Base-by-base conservation (phyloP, 1,140 invertebrate genomes). In the Plodia interpunctella region DNA sequence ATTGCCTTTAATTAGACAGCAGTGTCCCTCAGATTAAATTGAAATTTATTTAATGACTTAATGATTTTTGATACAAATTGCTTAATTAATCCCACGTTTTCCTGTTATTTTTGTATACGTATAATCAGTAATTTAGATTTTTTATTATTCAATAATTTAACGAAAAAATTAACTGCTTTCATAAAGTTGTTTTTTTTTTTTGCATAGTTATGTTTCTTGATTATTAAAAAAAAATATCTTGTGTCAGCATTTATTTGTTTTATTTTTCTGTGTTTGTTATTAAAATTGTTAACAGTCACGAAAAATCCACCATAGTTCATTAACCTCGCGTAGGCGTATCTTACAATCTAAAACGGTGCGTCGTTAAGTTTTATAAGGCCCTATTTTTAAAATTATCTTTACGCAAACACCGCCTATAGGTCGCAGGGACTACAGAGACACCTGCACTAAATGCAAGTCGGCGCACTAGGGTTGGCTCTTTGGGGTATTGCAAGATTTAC, bases 321-420 rank as follows among this genome's bases (percentile, higher is more conserved):
- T 15, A 44, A 44, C 38, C 15, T n/a, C 5, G 5, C 6, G 38
- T 44, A 10, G 38, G 38, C 38, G 38, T 44, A 44, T 44, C 38
- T 44, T n/a, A 15, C n/a, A n/a, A 15, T 44, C 38, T 44, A 17
- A 44, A 44, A 44, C n/a, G 13, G 38, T n/a, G 38, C 13, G 38
- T 17, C 38, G 38, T 44, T 44, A 44, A 44, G 5, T 44, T 44
- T 44, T 44, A 44, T 44, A 44, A 15, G 38, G 38, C 13, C 13
- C 38, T 44, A 44, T 44, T 44, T 44, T 44, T 44, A 15, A 44
- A 44, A 10, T 44, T 44, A 44, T 44, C 38, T 44, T 32, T 44
- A 6, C 2, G 38, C 38, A 44, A 44, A 44, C 10, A 44, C 2
- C 38, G 38, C 38, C 38, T 44, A n/a, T 44, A 44, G 38, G 38